Conservation (phyloP, 2,113 vertebrate genomes). For the Lagopus muta region DNA sequence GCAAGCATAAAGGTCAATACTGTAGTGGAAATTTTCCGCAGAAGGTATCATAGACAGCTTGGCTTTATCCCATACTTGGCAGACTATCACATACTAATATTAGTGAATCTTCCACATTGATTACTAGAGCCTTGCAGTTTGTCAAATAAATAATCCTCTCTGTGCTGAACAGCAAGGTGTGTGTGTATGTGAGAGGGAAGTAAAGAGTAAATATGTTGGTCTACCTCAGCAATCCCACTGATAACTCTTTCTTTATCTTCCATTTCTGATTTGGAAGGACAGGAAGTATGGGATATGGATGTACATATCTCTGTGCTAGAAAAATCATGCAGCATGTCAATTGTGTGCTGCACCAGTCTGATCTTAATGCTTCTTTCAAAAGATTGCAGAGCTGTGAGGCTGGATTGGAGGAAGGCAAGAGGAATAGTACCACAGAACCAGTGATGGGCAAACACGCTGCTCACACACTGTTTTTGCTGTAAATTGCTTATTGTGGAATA, state of each 20-base stretch:
- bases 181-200: neutral
- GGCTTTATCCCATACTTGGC: neutral
- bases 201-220: neutral
- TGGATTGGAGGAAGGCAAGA: neutral
- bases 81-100: neutral
- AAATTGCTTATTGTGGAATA: neutral
- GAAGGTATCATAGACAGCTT: neutral
- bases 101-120: neutral
- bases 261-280: neutral
- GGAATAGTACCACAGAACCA: neutral
- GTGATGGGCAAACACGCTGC: accelerated
- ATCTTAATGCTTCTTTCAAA: neutral
- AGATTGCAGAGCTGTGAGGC: neutral
- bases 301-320: neutral
- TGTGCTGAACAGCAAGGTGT: neutral
- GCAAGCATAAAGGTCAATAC: neutral
- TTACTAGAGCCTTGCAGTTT: neutral
- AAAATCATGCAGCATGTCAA: neutral
- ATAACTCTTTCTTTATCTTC: neutral
- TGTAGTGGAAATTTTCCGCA: neutral
- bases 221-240: neutral
- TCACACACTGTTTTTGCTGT: neutral
- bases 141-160: neutral
- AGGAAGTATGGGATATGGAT: neutral
- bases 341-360: neutral